phyloP scores from a whole-genome alignment of 2,113 vertebrate genomes.

The Leptodactylus fuscus region DNA sequence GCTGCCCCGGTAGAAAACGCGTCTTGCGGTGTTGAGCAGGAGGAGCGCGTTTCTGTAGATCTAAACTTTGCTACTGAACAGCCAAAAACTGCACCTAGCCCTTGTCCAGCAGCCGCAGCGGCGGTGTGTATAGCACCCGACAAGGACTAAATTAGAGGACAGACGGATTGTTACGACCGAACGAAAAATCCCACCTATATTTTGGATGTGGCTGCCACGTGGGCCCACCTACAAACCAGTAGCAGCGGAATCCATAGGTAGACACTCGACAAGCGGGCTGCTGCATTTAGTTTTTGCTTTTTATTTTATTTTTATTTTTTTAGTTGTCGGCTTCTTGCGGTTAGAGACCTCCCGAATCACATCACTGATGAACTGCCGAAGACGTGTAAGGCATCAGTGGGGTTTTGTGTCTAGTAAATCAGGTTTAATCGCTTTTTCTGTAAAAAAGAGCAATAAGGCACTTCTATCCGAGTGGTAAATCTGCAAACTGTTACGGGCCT shows the following conservation, averaged over 20 bases:
- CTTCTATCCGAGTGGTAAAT: slow-evolving; percentile 27
- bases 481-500: background rate
- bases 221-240: background rate
- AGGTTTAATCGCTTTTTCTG: slow-evolving; percentile 1
- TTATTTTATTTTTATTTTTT: background rate
- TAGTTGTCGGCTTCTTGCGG: slow-evolving; percentile 14
- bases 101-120: background rate
- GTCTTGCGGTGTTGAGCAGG: background rate
- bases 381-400: slow-evolving; percentile 9
- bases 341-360: background rate
- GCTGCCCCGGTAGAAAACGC: background rate
- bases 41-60: background rate
- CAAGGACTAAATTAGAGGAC: slow-evolving; percentile 26
- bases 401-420: background rate
- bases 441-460: slow-evolving; percentile 52
- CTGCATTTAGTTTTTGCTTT: slow-evolving; percentile 27
- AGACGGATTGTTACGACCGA: background rate
- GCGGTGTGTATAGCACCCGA: background rate
- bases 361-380: slow-evolving; percentile 17
- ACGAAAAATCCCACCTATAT: slow-evolving; percentile 13
- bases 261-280: background rate
- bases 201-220: background rate
- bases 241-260: background rate
- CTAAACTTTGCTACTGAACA: slow-evolving; percentile 29
- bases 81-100: background rate